Percentiles rank a stretch among this genome's conserved stretches.
phyloP scores from a whole-genome alignment of 2,113 vertebrate genomes.

The Hystrix brachyura region DNA sequence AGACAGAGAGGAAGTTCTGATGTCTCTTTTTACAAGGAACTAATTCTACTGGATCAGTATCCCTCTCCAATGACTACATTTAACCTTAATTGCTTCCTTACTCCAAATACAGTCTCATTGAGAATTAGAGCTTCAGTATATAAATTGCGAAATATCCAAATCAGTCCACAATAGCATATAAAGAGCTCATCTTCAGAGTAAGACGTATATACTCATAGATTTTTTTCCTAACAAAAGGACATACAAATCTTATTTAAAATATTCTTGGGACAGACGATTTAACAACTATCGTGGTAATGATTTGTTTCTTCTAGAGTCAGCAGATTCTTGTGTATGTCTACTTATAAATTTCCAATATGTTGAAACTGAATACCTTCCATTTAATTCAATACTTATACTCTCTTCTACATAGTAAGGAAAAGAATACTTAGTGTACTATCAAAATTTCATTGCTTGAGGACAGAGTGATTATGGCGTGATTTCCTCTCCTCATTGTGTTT shows the following conservation, averaged over 20 bases:
- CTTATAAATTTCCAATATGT: not conserved
- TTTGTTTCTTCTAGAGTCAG: not conserved
- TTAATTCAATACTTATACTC: not conserved
- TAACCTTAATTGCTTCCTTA: not conserved
- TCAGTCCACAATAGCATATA: not conserved
- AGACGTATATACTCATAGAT: not conserved
- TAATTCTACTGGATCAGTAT: not conserved
- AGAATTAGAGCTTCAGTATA: not conserved
- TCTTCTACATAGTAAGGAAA: not conserved
- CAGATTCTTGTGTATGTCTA: not conserved
- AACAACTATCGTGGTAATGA: not conserved
- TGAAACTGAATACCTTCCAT: constrained; percentile 10
- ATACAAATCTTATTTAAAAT: not conserved
- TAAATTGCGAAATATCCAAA: not conserved
- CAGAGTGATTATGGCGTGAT: not conserved
- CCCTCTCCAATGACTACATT: not conserved
- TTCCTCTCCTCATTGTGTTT: not conserved
- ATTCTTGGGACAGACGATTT: not conserved
- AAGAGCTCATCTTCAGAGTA: not conserved
- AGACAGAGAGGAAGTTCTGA: not conserved
- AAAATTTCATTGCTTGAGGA: not conserved
- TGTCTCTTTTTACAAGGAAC: not conserved
- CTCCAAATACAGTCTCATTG: not conserved
- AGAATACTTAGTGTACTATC: not conserved
- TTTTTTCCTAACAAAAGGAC: constrained; percentile 40